A percentile compares a stretch with the other conserved stretches of the same genome.
Conservation (phyloP, 2,797 vertebrate species). For the Neoniphon sammara region DNA sequence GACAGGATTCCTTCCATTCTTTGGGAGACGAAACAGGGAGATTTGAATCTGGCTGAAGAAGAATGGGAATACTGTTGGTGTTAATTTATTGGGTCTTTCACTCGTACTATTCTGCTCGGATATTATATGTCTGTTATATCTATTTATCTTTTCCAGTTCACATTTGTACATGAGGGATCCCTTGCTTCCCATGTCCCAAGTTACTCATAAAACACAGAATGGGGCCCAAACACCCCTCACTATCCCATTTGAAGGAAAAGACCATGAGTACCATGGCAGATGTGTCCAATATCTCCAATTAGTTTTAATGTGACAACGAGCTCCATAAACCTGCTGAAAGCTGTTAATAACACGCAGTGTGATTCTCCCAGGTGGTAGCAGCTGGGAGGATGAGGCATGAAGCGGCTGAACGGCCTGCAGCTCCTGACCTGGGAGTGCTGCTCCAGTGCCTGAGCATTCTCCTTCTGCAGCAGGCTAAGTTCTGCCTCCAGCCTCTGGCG, state of each 20-base stretch:
- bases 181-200: constrained; percentile 65
- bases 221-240: constrained; percentile 59
- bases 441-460: constrained; percentile 78
- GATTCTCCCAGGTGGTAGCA: constrained; percentile 61
- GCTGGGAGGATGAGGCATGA: constrained; percentile 15
- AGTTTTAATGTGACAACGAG: constrained; percentile 74
- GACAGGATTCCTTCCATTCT: constrained; percentile 75
- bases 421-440: constrained; percentile 83
- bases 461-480: constrained; percentile 72
- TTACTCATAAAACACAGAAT: constrained; percentile 74
- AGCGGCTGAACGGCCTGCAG: constrained; percentile 24
- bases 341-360: constrained; percentile 68
- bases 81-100: constrained; percentile 75
- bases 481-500: constrained; percentile 79
- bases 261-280: constrained; percentile 65
- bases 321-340: constrained; percentile 69
- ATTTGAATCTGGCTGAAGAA: constrained; percentile 47
- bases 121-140: constrained; percentile 72
- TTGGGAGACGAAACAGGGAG: constrained; percentile 36
- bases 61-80: constrained; percentile 69
- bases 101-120: constrained; percentile 58
- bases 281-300: constrained; percentile 68
- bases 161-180: constrained; percentile 63
- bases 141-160: constrained; percentile 75
- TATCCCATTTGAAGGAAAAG: constrained; percentile 60